Evolutionary conservation across 2,797 vertebrate species (phyloP), one percentile per base, ranked within the genome.

Genomic region (Rhyacichthys aspro): DNA sequence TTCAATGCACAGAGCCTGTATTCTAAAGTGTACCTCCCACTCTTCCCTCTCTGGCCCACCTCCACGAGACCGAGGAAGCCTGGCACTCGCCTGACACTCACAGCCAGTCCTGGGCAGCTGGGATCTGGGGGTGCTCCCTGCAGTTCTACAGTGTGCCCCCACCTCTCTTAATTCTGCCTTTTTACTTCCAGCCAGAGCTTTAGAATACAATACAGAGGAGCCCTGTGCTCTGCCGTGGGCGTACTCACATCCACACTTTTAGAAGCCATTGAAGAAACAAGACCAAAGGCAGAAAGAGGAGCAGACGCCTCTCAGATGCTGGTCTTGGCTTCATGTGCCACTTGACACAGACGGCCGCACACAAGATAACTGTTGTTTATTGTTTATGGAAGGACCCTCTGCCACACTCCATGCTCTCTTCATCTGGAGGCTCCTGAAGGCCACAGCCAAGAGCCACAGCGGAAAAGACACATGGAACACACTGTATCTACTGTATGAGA

Each of bases 31-130:
- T 76, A 63, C 44, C 63, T 79, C 75, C 65, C 67, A 67, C 69
- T 83, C 81, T 82, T 87, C 76, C 76, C 66, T 72, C 50, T 61
- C 76, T 90, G 88, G 85, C 86, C 74, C 60, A 68, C 64, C 82
- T 89, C 88, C 87, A 88, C 17, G n/a, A 85, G 83, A 84, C 89
- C 82, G 42, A 72, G 77, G 64, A 86, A 88, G 90, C 89, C 90
- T 93, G 92, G 89, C 90, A 90, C 79, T 89, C 44, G 72, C 88
- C 86, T 89, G 79, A 69, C 70, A 66, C 66, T 85, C 76, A 64
- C 80, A 80, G 90, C 90, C 89, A 90, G 91, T 76, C 84, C 75
- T 23, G 82, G 88, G 90, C 91, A 93, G 91, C 90, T 92, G 91
- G 88, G 90, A 90, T 89, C 86, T 91, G 75, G 86, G 84, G 86